Conservation (phyloP, 2,888 invertebrate species). For the Calliopum simillimum region DNA sequence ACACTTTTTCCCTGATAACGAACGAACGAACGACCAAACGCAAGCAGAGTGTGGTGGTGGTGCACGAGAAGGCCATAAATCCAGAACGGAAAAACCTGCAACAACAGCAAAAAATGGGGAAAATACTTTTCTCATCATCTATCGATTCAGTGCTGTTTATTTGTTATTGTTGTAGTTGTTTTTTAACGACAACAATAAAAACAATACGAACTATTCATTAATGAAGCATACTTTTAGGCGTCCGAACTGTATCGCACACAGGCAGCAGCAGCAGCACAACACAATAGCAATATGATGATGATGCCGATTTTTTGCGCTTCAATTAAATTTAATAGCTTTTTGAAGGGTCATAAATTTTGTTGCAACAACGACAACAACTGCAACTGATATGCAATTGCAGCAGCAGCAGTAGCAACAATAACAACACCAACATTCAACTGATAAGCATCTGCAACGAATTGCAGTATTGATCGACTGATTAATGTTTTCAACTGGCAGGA, state of each 20-base stretch:
- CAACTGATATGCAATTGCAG: conserved; percentile 25
- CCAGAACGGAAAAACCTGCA: conserved; percentile 22
- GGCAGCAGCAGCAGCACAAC: neutral
- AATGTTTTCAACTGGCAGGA: conserved; percentile 25
- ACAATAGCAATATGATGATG: neutral
- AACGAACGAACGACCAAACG: neutral
- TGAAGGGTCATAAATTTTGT: conserved; percentile 60
- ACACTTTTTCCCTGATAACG: conserved; percentile 31
- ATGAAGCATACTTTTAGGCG: conserved; percentile 27
- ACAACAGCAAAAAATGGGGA: conserved; percentile 15
- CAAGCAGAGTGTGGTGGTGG: conserved; percentile 48
- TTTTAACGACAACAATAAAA: neutral
- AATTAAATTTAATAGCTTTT: conserved; percentile 64
- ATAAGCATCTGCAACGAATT: conserved; percentile 37
- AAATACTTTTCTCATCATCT: conserved; percentile 11
- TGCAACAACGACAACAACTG: conserved; percentile 18
- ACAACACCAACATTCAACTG: neutral
- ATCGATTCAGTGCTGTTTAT: neutral
- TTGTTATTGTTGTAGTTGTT: neutral
- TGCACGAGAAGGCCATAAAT: conserved; percentile 37
- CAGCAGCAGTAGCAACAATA: conserved; percentile 11
- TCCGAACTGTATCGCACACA: no score
- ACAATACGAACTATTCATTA: conserved; percentile 19
- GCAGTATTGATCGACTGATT: conserved; percentile 35
- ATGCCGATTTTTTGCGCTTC: conserved; percentile 52